phyloP scores from a whole-genome alignment of 2,797 vertebrate genomes.

The Etheostoma nigrum region DNA sequence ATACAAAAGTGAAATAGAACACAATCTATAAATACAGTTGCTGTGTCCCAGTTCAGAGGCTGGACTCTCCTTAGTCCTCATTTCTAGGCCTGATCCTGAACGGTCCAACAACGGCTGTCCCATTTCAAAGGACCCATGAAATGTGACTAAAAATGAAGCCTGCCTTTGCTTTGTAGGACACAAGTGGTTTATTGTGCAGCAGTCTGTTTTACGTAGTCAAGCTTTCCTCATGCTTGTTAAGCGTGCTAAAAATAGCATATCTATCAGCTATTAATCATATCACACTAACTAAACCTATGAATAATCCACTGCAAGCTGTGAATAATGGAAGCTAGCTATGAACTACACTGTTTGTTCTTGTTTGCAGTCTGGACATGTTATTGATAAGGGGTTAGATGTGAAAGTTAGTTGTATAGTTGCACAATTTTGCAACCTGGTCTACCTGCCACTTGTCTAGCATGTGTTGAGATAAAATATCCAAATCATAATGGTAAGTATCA shows the following conservation, averaged over 20 bases:
- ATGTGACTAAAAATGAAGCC: conserved; percentile 17
- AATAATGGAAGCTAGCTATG: not conserved
- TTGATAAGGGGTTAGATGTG: not conserved
- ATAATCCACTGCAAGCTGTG: conserved; percentile 4
- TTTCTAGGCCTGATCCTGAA: conserved; percentile 40
- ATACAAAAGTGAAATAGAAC: conserved; percentile 55
- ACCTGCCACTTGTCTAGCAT: not conserved
- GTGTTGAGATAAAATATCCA: not conserved
- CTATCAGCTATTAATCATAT: not conserved
- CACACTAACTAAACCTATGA: conserved; percentile 4
- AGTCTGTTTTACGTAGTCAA: conserved; percentile 10
- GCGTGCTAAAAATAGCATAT: not conserved
- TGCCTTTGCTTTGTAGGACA: conserved; percentile 24
- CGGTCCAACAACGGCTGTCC: conserved; percentile 21
- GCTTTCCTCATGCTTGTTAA: not conserved
- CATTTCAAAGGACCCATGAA: conserved; percentile 43
- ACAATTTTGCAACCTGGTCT: not conserved
- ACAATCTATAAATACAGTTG: conserved; percentile 55
- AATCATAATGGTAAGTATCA: not conserved
- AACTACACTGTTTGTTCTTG: not conserved
- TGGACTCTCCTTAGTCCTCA: conserved; percentile 42
- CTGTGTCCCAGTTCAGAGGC: conserved; percentile 52
- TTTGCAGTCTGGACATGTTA: conserved; percentile 12
- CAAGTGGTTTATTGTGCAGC: conserved; percentile 4
- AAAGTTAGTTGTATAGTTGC: not conserved